These are phyloP conservation scores for Neosilurus hyrtlii DNA, from an alignment of 2,797 vertebrate species.

Conservation along the genomic window DNA sequence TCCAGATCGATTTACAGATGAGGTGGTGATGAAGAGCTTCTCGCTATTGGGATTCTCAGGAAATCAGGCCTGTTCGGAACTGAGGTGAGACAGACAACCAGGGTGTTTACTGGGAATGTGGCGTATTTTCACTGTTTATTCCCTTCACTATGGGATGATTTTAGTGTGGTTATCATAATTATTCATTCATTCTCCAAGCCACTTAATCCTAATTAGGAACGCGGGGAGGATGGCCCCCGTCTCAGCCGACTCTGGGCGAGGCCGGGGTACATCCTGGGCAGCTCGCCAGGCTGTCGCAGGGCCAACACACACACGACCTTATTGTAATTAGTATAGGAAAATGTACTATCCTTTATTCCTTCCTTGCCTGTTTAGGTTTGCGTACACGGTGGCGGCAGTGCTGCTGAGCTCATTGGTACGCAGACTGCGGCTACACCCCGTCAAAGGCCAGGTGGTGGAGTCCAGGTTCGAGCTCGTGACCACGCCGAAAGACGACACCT, in stretches of 20 bases:
- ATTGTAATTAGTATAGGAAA: too few species aligned
- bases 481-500: slow-evolving; percentile 90
- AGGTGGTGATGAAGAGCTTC: slow-evolving; percentile 80
- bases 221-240: too few species aligned
- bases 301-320: too few species aligned
- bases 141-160: not conserved
- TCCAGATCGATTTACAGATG: slow-evolving; percentile 88
- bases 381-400: slow-evolving; percentile 84
- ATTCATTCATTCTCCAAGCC: too few species aligned
- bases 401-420: slow-evolving; percentile 84
- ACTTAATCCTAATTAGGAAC: too few species aligned
- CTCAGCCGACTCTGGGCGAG: too few species aligned
- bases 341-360: not conserved
- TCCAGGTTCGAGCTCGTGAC: slow-evolving; percentile 90
- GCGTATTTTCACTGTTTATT: not conserved
- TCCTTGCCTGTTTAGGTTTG: slow-evolving; percentile 75
- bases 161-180: not conserved
- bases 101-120: not conserved
- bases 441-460: slow-evolving; percentile 84
- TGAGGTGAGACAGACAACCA: slow-evolving; percentile 74
- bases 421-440: slow-evolving; percentile 76
- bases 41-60: slow-evolving; percentile 91
- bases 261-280: too few species aligned
- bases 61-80: slow-evolving; percentile 87
- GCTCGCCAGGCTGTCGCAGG: too few species aligned